Evolutionary conservation across 1,140 invertebrate species (phyloP), one percentile per base, ranked within the genome.

Genomic region (Orchesella cincta): DNA sequence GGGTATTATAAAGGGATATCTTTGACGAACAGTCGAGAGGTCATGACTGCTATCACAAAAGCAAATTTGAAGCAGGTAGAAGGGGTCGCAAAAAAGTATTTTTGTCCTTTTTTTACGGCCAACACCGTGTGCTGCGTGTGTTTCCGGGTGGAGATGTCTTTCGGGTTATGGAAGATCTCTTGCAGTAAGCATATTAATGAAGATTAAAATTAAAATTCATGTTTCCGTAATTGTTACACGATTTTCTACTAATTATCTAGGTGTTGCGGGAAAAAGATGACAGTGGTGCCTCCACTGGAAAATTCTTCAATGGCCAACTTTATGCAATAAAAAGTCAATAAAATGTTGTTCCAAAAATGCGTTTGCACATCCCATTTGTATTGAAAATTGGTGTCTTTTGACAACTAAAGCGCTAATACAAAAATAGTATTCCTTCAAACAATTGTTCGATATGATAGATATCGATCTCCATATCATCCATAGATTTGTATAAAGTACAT

Each of bases 101-200:
- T 73, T 39, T 51, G 46, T 46, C 71, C 71, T n/a, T 51, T 73
- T 14, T 73, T n/a, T 73, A 34, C 34, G 46, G 35, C 34, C 71
- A 18, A 46, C 12, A 1, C 36, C 71, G 5, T 73, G 71, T 51
- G 34, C 71, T 3, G 71, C 39, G 20, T 34, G 14, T 51, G 71
- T 29, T n/a, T 8, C 71, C 71, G 35, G 26, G 35, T 20, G 71
- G 46, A 3, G 1, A 28, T 3, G 71, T 73, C 29, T 51, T 28
- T 20, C 18, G 33, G 3, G 46, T 73, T 23, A 73, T 39, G 1
- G 35, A 73, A 2, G 71, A 35, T 16, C 26, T 73, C 1, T 8
- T 73, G 71, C 35, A 73, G 67, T 73, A 33, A 36, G 29, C 23
- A 14, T 71, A 71, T 34, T 31, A 29, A 28, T 29, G 3, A 28